phyloP scores from a whole-genome alignment of 2,113 vertebrate genomes.

The Stigmatopora nigra region DNA sequence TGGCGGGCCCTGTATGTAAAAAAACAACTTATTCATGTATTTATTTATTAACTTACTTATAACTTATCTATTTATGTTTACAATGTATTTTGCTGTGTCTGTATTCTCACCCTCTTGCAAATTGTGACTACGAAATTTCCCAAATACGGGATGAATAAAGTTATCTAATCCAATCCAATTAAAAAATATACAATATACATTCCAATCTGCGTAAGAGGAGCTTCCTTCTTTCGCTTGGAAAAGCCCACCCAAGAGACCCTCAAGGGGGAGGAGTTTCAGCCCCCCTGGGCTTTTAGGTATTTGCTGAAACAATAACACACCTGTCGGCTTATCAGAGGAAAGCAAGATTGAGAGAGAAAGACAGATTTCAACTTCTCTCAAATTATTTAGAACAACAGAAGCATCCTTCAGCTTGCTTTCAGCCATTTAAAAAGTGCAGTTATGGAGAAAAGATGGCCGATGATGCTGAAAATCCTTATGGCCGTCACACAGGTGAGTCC shows the following conservation, averaged over 20 bases:
- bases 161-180: too few species aligned
- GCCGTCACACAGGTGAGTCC: slow-evolving; percentile 56
- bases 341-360: neutral
- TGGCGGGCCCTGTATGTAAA: too few species aligned
- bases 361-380: slow-evolving; percentile 35
- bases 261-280: slow-evolving; percentile 58
- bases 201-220: slow-evolving; percentile 28
- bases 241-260: slow-evolving; percentile 31
- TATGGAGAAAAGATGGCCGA: slow-evolving; percentile 38
- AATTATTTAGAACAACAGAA: slow-evolving; percentile 48
- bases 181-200: slow-evolving; percentile 3
- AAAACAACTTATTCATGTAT: too few species aligned
- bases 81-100: too few species aligned
- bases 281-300: slow-evolving; percentile 57
- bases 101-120: too few species aligned
- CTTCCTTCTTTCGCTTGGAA: slow-evolving; percentile 21
- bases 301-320: slow-evolving; percentile 67
- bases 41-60: too few species aligned
- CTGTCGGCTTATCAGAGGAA: slow-evolving; percentile 45
- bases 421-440: slow-evolving; percentile 30
- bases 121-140: too few species aligned
- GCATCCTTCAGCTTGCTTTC: slow-evolving; percentile 40
- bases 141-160: too few species aligned
- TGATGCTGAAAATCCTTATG: slow-evolving; percentile 46
- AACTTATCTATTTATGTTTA: too few species aligned